Base-by-base conservation (phyloP, 2,888 invertebrate genomes). In the Drosophila meridiana region DNA sequence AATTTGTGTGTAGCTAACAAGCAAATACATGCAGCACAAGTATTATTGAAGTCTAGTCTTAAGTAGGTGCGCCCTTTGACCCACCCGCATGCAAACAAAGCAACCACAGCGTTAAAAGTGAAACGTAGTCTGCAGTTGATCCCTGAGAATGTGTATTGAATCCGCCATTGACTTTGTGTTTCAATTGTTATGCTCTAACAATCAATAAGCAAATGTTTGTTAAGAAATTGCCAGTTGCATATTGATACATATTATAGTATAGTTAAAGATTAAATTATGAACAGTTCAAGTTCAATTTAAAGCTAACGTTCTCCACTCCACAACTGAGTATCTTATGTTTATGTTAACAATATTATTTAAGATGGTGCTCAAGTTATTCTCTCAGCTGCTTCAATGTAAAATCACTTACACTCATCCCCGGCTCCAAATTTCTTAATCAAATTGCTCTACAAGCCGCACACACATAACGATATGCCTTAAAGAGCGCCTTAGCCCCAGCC, bases 361-460 rank as follows among this genome's bases (percentile, higher is more conserved):
- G 45, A 20, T 6, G 42, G 9, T 8, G 45, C 13, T 52, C 62
- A 14, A 53, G 40, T 40, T 53, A 26, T 43, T 50, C 36, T 20
- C 36, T 60, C 48, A 40, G 43, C 61, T 56, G 26, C 42, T 53
- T 63, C 53, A 53, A 68, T 76, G 48, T 34, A 45, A 58, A 69
- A 74, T 69, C 59, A 65, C 61, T 79, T 76, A 65, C n/a, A 43
- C 62, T 75, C 40, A 63, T 48, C 68, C 53, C 11, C 48, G 53
- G 48, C 45, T 64, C 4, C 43, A 59, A 69, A 78, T 82, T 87
- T 82, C 79, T 69, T 69, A 76, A 73, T 73, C 83, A 67, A 79
- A 79, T 76, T 79, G 77, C 65, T 43, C 9, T 13, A 36, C 55
- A 73, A 45, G 42, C 45, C 43, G 13, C 62, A 32, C 32, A 26